These are phyloP conservation scores for Drosophila virilis DNA, from an alignment of 1,140 invertebrate genomes.

Conservation along the genomic window DNA sequence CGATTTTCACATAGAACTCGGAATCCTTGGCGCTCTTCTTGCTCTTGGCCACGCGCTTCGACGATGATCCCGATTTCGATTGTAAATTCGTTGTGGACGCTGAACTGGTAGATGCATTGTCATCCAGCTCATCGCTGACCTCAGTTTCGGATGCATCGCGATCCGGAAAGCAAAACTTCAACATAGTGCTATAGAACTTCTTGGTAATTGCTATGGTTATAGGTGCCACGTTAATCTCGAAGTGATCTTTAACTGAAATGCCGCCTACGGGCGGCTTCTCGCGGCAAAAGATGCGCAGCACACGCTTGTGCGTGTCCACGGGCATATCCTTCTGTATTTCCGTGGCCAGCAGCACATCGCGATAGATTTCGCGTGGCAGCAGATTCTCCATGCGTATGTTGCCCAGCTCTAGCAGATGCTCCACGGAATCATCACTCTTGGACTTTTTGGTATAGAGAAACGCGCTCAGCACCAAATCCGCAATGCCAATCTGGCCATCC, in stretches of 20 bases:
- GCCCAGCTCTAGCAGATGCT: constrained; percentile 98
- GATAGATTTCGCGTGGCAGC: constrained; percentile 96
- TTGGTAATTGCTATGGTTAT: constrained; percentile 97
- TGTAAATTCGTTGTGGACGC: constrained; percentile 77
- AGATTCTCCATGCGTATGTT: constrained; percentile 98
- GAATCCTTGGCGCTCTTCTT: constrained; percentile 90
- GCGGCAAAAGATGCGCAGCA: constrained; percentile 94
- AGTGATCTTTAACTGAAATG: constrained; percentile 99
- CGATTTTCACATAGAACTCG: constrained; percentile 94
- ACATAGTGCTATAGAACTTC: constrained; percentile 98
- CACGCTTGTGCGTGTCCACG: constrained; percentile 91
- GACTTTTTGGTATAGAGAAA: constrained; percentile 99
- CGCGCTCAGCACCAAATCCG: constrained; percentile 97
- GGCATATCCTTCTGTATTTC: constrained; percentile 95
- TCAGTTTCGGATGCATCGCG: constrained; percentile 93
- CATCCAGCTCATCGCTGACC: constrained; percentile 86
- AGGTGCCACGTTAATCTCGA: constrained; percentile 98
- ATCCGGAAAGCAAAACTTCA: constrained; percentile 99
- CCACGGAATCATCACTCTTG: constrained; percentile 98
- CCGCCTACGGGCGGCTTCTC: constrained; percentile 97
- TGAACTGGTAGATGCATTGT: constrained; percentile 83
- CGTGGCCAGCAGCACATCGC: constrained; percentile 94
- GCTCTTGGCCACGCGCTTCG: constrained; percentile 81
- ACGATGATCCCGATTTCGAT: constrained; percentile 67
- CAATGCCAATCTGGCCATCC: constrained; percentile 98